Conservation (phyloP, 2,113 vertebrate species). For the Calyptomena viridis region DNA sequence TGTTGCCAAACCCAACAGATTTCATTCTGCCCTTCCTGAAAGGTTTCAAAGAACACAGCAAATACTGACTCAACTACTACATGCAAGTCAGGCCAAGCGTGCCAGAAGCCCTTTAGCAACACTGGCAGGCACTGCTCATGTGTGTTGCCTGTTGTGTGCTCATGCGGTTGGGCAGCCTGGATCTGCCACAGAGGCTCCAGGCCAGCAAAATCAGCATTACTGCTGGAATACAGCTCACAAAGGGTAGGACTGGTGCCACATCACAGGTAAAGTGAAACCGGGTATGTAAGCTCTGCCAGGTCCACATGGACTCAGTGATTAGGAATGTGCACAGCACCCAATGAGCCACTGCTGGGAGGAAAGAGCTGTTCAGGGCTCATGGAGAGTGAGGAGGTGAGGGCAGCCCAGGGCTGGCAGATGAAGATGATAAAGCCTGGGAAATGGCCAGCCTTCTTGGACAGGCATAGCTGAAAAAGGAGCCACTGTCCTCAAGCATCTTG, state of each 20-base stretch:
- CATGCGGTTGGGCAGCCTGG: neutral
- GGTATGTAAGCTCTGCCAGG: neutral
- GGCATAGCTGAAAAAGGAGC: neutral
- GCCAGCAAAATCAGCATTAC: neutral
- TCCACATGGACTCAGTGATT: accelerated
- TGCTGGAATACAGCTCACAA: neutral
- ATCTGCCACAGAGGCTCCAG: neutral
- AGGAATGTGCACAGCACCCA: neutral
- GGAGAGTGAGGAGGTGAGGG: accelerated
- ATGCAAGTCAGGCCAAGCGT: accelerated
- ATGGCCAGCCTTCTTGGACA: neutral
- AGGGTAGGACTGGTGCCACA: neutral
- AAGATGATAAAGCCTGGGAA: neutral
- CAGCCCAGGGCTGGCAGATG: accelerated
- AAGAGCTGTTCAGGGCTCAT: neutral
- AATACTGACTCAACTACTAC: accelerated
- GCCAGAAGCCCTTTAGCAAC: neutral
- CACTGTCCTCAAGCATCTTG: neutral
- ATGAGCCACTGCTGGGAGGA: neutral
- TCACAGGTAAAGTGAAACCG: neutral
- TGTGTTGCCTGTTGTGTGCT: accelerated
- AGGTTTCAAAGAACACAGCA: neutral
- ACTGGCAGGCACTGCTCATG: neutral
- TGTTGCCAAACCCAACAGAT: neutral
- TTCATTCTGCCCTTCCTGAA: neutral